Conservation (phyloP, 2,888 invertebrate genomes). For the Poecilus cupreus region DNA sequence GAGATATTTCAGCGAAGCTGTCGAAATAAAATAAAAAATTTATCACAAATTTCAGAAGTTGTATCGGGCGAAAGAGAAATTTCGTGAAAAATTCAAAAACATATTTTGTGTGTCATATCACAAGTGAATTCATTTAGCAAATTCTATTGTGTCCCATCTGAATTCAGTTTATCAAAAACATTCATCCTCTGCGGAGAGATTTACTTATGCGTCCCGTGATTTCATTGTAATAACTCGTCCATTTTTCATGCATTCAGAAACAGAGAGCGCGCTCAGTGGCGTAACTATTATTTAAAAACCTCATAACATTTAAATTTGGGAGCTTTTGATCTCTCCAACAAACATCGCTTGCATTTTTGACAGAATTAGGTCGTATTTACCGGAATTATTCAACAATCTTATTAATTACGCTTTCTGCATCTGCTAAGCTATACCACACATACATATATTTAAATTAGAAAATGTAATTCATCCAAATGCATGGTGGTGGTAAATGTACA, state of each 20-base stretch:
- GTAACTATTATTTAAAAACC: too few species aligned
- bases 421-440: too few species aligned
- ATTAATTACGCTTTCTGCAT: too few species aligned
- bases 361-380: too few species aligned
- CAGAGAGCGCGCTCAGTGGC: too few species aligned
- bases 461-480: too few species aligned
- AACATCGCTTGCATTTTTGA: too few species aligned
- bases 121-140: slow-evolving; percentile 29
- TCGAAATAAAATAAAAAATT: neutral
- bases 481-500: too few species aligned
- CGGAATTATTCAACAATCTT: too few species aligned
- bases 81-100: slow-evolving; percentile 1
- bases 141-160: neutral
- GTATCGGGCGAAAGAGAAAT: neutral
- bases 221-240: slow-evolving; percentile 27
- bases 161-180: slow-evolving; percentile 36
- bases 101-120: slow-evolving; percentile 11
- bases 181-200: slow-evolving; percentile 21
- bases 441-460: too few species aligned
- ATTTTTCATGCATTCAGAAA: neutral
- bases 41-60: neutral
- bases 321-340: too few species aligned
- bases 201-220: slow-evolving; percentile 14
- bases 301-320: too few species aligned
- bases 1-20: neutral